Percentiles rank a stretch among this genome's conserved stretches.
Conservation (phyloP, 2,797 vertebrate genomes). For the Hozukius guyotensis region DNA sequence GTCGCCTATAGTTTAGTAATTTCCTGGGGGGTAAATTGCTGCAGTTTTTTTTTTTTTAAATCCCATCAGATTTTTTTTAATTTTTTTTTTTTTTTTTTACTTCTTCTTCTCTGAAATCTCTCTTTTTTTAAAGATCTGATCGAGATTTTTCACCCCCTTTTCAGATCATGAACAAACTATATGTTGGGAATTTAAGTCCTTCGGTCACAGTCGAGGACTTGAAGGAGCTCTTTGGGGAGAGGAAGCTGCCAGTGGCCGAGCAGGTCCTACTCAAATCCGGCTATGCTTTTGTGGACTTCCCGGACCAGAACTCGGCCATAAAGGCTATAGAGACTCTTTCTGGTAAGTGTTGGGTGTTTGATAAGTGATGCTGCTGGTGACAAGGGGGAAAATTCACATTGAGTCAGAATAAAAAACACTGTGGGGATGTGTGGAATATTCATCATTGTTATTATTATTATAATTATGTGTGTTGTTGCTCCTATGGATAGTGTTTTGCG, state of each 20-base stretch:
- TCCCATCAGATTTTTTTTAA: conserved; percentile 56
- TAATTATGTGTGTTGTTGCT: background rate
- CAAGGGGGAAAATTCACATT: conserved; percentile 49
- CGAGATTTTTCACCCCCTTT: conserved; percentile 65
- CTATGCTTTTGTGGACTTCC: conserved; percentile 96
- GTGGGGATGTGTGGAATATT: conserved; percentile 51
- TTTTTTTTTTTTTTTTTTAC: conserved; percentile 58
- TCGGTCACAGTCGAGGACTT: conserved; percentile 94
- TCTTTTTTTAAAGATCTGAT: conserved; percentile 67
- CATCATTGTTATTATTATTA: conserved; percentile 27
- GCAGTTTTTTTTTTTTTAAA: conserved; percentile 61
- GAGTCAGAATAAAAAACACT: conserved; percentile 47
- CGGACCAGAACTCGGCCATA: conserved; percentile 94
- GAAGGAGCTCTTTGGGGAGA: conserved; percentile 92
- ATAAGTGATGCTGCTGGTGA: conserved; percentile 76
- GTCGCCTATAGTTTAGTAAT: conserved; percentile 78
- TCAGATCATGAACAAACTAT: conserved; percentile 96
- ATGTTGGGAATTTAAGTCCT: conserved; percentile 95
- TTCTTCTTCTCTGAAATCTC: conserved; percentile 67
- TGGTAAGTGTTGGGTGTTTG: conserved; percentile 83
- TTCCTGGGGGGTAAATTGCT: conserved; percentile 78
- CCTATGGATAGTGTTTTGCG: conserved; percentile 69
- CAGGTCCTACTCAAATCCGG: conserved; percentile 93
- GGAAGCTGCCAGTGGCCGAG: conserved; percentile 90
- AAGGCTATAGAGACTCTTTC: conserved; percentile 92